Percentiles rank a stretch among this genome's conserved stretches.
These are phyloP conservation scores for Charanyca ferruginea DNA, from an alignment of 2,888 invertebrate species.

Conservation along the genomic window DNA sequence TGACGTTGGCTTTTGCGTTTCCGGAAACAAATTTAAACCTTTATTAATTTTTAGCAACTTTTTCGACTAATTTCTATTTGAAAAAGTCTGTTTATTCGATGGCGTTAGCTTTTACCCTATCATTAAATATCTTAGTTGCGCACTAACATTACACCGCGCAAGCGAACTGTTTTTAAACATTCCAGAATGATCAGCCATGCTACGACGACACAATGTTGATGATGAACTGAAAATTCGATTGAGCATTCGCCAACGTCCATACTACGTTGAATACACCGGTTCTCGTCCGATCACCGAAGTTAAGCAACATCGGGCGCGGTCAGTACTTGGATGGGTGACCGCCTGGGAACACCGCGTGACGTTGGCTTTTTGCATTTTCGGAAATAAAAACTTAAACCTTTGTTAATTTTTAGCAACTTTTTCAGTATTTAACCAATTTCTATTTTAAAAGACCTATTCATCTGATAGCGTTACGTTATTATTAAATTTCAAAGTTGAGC, in stretches of 20 bases:
- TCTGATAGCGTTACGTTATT: too few relatives aligned
- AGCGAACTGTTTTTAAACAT: too few relatives aligned
- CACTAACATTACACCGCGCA: too few relatives aligned
- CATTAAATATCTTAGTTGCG: not conserved
- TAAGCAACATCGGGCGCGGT: constrained; percentile 88
- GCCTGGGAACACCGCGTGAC: constrained; percentile 79
- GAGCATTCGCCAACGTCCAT: constrained; percentile 76
- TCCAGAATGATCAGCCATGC: too few relatives aligned
- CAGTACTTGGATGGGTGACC: constrained; percentile 89
- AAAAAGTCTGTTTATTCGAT: too few relatives aligned
- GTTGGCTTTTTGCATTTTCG: constrained; percentile 45
- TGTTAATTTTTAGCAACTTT: not conserved
- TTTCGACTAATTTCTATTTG: too few relatives aligned
- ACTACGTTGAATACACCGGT: constrained; percentile 87
- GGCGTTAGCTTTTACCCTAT: too few relatives aligned
- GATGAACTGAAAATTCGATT: not conserved
- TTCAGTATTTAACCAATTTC: too few relatives aligned
- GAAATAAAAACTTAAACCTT: not conserved
- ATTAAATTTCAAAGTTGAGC: not conserved
- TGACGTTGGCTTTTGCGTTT: constrained; percentile 78
- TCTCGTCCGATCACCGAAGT: constrained; percentile 90
- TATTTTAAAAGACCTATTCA: too few relatives aligned
- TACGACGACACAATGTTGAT: not conserved
- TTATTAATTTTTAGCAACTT: not conserved
- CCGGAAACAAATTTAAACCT: not conserved